Conservation (phyloP, 37 sponge, comb jelly and placozoan genomes). For the Corticium candelabrum region DNA sequence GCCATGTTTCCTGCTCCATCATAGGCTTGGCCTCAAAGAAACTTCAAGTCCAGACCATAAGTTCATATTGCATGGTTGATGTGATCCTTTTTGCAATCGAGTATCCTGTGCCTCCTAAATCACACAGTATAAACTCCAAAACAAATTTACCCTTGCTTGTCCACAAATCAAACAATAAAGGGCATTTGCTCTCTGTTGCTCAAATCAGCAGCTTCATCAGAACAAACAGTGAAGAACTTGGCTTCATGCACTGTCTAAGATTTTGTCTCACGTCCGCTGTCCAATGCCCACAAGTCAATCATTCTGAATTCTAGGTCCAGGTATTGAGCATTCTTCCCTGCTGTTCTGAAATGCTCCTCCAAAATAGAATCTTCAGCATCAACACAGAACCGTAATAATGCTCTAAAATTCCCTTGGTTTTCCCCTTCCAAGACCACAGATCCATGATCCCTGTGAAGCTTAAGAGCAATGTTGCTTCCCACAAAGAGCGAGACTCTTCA, state of each 20-base stretch:
- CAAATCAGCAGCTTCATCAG: constrained; percentile 48
- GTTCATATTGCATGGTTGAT: not conserved
- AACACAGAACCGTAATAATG: constrained; percentile 29
- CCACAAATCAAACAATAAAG: constrained; percentile 45
- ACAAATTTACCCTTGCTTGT: constrained; percentile 21
- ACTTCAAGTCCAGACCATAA: constrained; percentile 34
- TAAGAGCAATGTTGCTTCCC: constrained; percentile 34
- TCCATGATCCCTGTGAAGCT: constrained; percentile 22
- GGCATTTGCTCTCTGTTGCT: constrained; percentile 50
- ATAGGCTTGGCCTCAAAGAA: constrained; percentile 58
- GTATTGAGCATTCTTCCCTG: constrained; percentile 34
- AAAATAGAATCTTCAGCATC: constrained; percentile 38
- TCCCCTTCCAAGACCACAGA: not conserved
- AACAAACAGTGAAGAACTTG: constrained; percentile 32
- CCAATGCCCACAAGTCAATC: constrained; percentile 30
- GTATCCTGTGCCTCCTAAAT: constrained; percentile 47
- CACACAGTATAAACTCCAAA: constrained; percentile 40
- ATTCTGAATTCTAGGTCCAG: constrained; percentile 31
- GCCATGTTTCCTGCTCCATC: constrained; percentile 68
- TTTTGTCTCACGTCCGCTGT: constrained; percentile 13
- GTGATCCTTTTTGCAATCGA: constrained; percentile 43
- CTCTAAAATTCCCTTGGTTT: constrained; percentile 33
- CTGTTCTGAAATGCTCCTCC: constrained; percentile 22
- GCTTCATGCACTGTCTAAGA: constrained; percentile 19
- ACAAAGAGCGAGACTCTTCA: constrained; percentile 27